Conservation (phyloP, 2,113 vertebrate species). For the Motacilla tschutschensis region DNA sequence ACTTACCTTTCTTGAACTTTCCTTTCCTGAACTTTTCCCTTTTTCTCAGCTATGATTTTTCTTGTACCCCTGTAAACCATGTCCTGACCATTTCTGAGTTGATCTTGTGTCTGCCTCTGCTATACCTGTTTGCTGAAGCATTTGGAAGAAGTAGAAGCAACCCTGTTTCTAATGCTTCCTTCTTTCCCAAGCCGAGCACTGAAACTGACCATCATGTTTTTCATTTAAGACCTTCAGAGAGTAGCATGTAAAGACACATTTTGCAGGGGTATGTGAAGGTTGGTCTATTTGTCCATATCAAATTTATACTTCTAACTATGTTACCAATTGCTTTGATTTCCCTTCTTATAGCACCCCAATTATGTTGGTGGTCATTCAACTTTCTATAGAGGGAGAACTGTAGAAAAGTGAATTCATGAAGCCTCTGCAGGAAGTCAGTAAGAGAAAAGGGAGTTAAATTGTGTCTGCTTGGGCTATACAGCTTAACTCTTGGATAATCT, state of each 20-base stretch:
- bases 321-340: neutral
- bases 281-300: neutral
- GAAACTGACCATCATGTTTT: neutral
- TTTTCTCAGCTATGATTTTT: neutral
- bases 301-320: neutral
- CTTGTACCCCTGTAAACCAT: neutral
- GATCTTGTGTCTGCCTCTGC: neutral
- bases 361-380: neutral
- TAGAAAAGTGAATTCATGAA: neutral
- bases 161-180: neutral
- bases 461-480: neutral
- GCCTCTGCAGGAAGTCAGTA: neutral
- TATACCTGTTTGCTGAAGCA: neutral
- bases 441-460: neutral
- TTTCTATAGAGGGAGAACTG: neutral
- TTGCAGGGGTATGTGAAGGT: neutral
- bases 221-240: neutral
- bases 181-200: neutral
- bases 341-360: neutral
- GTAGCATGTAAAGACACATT: neutral
- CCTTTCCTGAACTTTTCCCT: neutral
- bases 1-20: too few species aligned
- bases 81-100: neutral
- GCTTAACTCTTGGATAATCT: neutral
- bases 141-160: neutral